These are phyloP conservation scores for Troides helena DNA, from an alignment of 2,888 invertebrate species.

Conservation along the genomic window DNA sequence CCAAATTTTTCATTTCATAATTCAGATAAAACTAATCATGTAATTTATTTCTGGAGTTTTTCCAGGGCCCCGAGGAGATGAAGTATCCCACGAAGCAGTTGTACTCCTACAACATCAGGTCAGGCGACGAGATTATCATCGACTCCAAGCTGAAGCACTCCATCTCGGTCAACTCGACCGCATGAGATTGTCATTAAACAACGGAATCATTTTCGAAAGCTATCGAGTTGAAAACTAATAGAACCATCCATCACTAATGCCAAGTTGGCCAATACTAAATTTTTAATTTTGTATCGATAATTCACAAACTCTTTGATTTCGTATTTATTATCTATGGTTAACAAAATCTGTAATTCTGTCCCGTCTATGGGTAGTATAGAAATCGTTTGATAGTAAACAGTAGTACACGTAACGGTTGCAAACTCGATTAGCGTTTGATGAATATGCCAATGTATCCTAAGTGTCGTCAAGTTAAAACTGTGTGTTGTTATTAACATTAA, in stretches of 20 bases:
- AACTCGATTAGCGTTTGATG: slow-evolving; percentile 2
- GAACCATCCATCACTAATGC: slow-evolving; percentile 4
- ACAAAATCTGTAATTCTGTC: no score
- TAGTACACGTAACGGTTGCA: not conserved
- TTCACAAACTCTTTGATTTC: no score
- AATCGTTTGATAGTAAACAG: not conserved
- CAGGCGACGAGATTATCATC: slow-evolving; percentile 94
- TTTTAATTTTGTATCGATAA: not conserved
- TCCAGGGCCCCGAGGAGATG: slow-evolving; percentile 92
- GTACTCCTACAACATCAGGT: slow-evolving; percentile 93
- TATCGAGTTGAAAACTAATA: slow-evolving; percentile 14
- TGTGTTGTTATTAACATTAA: slow-evolving; percentile 18
- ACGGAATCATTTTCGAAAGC: slow-evolving; percentile 9
- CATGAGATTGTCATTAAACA: slow-evolving; percentile 32
- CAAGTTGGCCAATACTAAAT: slow-evolving; percentile 15
- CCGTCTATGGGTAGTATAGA: no score
- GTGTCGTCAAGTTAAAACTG: slow-evolving; percentile 3
- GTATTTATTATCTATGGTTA: no score
- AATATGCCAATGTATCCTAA: slow-evolving; percentile 2
- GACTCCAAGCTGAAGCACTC: slow-evolving; percentile 86
- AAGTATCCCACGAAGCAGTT: slow-evolving; percentile 92
- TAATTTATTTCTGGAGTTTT: slow-evolving; percentile 32
- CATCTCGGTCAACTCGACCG: slow-evolving; percentile 58
- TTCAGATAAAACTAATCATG: slow-evolving; percentile 14
- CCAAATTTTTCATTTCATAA: not conserved